These are phyloP conservation scores for Bambusicola thoracicus DNA, from an alignment of 2,113 vertebrate genomes.

Conservation along the genomic window DNA sequence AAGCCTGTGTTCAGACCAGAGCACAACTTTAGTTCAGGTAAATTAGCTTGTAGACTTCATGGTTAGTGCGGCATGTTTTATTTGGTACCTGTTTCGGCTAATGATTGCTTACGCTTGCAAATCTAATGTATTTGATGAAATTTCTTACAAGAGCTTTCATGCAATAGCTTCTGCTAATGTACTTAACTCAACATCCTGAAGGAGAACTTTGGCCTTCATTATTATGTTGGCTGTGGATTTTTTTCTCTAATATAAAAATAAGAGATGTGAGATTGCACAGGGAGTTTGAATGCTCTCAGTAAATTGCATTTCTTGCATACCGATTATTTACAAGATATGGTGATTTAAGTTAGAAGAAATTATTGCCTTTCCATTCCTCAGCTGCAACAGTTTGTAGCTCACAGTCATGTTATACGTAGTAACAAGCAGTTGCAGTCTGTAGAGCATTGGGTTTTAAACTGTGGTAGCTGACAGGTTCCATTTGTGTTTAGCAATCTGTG, in stretches of 20 bases:
- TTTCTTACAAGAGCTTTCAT: background rate
- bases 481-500: background rate
- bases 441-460: background rate
- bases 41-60: background rate
- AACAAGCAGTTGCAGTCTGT: background rate
- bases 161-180: background rate
- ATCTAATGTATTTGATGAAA: background rate
- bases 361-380: background rate
- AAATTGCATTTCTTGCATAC: background rate
- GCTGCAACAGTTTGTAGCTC: background rate
- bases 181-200: background rate
- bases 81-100: background rate
- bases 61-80: background rate
- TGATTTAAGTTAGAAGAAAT: background rate
- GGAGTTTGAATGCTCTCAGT: background rate
- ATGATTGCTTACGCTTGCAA: background rate
- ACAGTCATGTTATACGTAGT: background rate
- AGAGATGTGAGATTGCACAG: background rate
- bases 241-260: background rate
- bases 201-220: background rate
- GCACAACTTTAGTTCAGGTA: background rate
- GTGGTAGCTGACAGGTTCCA: background rate
- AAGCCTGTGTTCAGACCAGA: background rate
- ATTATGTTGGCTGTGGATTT: background rate
- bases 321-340: background rate